Conservation (phyloP, 1,140 invertebrate species). For the Zaprionus davidi region DNA sequence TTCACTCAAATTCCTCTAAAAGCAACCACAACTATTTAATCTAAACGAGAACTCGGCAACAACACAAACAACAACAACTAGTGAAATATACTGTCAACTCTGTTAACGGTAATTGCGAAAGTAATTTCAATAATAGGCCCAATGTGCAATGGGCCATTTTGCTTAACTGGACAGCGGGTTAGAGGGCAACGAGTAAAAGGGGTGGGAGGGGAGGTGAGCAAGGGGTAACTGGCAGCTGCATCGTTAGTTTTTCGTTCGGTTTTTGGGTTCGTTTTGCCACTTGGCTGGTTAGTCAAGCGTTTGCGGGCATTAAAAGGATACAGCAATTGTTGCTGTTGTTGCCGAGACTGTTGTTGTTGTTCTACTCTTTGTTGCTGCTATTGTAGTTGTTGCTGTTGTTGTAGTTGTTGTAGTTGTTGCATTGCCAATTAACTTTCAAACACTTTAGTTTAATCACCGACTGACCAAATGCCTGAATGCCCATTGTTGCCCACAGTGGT, state of each 20-base stretch:
- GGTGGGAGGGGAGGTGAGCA: background rate
- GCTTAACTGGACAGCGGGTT: constrained; percentile 55
- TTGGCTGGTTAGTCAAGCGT: constrained; percentile 66
- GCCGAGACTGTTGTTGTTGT: constrained; percentile 40
- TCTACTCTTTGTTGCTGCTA: background rate
- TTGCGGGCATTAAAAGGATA: constrained; percentile 63
- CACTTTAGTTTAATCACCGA: constrained; percentile 78
- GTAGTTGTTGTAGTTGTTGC: constrained; percentile 41
- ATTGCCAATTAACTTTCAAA: constrained; percentile 78
- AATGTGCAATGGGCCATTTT: constrained; percentile 61
- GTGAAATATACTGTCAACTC: constrained; percentile 3
- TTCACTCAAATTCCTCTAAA: constrained; percentile 1
- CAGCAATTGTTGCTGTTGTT: constrained; percentile 49
- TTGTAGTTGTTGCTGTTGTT: constrained; percentile 20
- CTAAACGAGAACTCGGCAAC: background rate
- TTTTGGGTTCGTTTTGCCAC: constrained; percentile 38
- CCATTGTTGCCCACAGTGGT: constrained; percentile 24
- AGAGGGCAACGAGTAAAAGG: background rate
- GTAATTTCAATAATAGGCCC: constrained; percentile 20
- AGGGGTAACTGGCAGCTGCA: constrained; percentile 39
- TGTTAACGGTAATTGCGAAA: constrained; percentile 5
- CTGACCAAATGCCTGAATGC: constrained; percentile 47
- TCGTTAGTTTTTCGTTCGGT: constrained; percentile 60
- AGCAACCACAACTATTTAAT: background rate
- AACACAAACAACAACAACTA: background rate